Conservation (phyloP, 92 coral and sea anemone species). For the Phenganax stokvisi region DNA sequence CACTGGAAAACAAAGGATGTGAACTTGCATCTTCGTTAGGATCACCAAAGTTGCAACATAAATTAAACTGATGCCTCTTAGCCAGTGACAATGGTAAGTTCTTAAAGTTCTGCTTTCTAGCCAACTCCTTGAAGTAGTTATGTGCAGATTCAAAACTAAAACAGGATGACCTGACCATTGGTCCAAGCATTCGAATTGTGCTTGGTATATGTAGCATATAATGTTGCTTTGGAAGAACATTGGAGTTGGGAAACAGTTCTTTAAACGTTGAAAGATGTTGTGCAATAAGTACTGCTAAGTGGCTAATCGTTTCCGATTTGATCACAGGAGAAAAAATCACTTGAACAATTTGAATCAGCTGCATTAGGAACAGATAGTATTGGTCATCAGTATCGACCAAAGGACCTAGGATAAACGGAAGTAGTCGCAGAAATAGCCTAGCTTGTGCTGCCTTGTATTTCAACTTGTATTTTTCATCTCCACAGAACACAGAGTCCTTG, state of each 20-base stretch:
- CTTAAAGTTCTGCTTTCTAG: constrained; percentile 34
- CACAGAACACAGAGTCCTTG: constrained; percentile 25
- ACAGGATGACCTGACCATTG: constrained; percentile 2
- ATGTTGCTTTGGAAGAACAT: constrained; percentile 7
- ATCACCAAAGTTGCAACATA: constrained; percentile 11
- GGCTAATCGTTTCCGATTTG: constrained; percentile 7
- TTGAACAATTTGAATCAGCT: constrained; percentile 25
- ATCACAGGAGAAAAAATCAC: constrained; percentile 38
- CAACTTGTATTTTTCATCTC: constrained; percentile 35
- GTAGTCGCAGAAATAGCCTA: constrained; percentile 41
- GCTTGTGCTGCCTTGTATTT: constrained; percentile 41
- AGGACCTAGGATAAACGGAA: constrained; percentile 54
- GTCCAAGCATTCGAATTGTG: constrained; percentile 16
- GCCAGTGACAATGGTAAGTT: constrained; percentile 3
- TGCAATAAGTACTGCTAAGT: constrained; percentile 15
- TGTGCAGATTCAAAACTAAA: constrained; percentile 18
- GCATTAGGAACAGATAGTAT: constrained; percentile 15
- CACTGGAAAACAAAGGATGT: constrained; percentile 5
- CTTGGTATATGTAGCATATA: constrained; percentile 16
- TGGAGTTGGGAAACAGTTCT: constrained; percentile 9
- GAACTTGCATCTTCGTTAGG: neutral
- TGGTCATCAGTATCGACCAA: constrained; percentile 48
- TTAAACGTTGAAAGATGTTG: constrained; percentile 15
- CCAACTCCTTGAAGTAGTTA: constrained; percentile 38
- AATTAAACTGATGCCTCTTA: constrained; percentile 1